A percentile compares a stretch with the other conserved stretches of the same genome.
Conservation (phyloP, 2,888 invertebrate species). For the Nysson spinosus region DNA sequence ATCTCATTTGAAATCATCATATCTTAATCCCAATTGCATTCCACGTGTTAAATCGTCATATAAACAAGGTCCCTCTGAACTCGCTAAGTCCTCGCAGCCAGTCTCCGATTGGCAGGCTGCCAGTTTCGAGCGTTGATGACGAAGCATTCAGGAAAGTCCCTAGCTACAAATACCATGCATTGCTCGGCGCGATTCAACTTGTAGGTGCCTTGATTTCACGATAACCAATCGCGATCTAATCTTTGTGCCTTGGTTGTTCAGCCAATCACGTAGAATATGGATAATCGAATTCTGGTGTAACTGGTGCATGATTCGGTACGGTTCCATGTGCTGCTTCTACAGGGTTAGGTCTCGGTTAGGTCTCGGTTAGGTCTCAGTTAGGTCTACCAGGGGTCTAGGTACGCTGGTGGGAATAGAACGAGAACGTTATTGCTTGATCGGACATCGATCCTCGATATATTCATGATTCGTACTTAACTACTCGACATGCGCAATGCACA, state of each 20-base stretch:
- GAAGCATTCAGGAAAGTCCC: slow-evolving; percentile 1
- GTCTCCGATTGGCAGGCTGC: slow-evolving; percentile 7
- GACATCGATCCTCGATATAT: slow-evolving; percentile 29
- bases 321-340: too few relatives aligned
- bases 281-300: slow-evolving; percentile 40
- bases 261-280: slow-evolving; percentile 2
- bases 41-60: too few relatives aligned
- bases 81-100: not conserved
- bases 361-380: too few relatives aligned
- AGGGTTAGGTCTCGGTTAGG: too few relatives aligned
- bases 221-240: slow-evolving; percentile 34
- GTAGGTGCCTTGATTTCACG: slow-evolving; percentile 12
- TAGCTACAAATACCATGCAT: not conserved
- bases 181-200: slow-evolving; percentile 2
- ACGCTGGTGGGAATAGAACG: slow-evolving; percentile 24
- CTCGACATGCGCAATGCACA: slow-evolving; percentile 5
- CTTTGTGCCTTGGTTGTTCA: slow-evolving; percentile 9
- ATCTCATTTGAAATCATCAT: too few relatives aligned
- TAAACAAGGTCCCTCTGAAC: slow-evolving; percentile 4
- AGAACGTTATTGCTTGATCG: slow-evolving; percentile 34
- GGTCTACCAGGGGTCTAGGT: too few relatives aligned
- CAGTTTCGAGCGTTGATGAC: not conserved
- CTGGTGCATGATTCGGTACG: too few relatives aligned
- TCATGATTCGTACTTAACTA: slow-evolving; percentile 3
- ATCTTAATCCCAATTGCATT: too few relatives aligned